Evolutionary conservation across 2,113 vertebrate species (phyloP).

Genomic region (Paramisgurnus dabryanus): DNA sequence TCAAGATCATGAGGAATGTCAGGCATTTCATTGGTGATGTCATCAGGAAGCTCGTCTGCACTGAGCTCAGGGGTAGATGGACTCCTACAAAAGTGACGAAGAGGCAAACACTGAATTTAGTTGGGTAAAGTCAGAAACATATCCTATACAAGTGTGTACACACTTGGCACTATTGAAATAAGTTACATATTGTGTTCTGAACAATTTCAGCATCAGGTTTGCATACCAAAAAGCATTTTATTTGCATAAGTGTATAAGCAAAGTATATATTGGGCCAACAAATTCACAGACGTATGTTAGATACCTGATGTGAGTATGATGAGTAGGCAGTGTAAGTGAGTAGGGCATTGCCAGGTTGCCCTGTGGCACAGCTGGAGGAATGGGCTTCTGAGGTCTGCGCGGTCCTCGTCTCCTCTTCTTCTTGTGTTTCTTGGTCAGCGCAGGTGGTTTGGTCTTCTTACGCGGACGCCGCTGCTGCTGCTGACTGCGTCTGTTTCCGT

Average conservation of each 20-base stretch:
- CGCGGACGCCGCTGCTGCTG: slow-evolving; percentile 97
- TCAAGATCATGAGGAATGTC: slow-evolving; percentile 99
- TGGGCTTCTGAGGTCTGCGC: slow-evolving; percentile 96
- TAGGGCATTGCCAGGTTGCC: slow-evolving; percentile 97
- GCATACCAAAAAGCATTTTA: too few species aligned
- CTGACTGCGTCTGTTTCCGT: slow-evolving; percentile 92
- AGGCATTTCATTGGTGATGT: slow-evolving; percentile 96
- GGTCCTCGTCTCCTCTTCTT: slow-evolving; percentile 94
- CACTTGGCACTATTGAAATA: too few species aligned
- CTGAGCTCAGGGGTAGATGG: slow-evolving; percentile 96
- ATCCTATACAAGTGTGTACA: too few species aligned
- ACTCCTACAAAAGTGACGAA: slow-evolving; percentile 72
- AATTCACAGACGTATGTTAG: too few species aligned
- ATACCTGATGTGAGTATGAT: slow-evolving; percentile 85
- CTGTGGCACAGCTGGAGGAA: slow-evolving; percentile 95
- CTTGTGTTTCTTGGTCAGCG: slow-evolving; percentile 99
- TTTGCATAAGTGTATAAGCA: too few species aligned
- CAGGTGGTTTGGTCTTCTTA: slow-evolving; percentile 98
- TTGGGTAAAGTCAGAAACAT: background rate
- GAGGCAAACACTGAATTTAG: background rate
- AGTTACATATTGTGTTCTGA: too few species aligned
- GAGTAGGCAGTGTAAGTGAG: slow-evolving; percentile 88
- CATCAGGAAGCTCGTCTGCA: slow-evolving; percentile 94
- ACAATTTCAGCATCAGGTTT: too few species aligned
- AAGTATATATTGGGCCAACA: too few species aligned